Base-by-base conservation (phyloP, 2,797 vertebrate genomes). In the Chiloscyllium punctatum region DNA sequence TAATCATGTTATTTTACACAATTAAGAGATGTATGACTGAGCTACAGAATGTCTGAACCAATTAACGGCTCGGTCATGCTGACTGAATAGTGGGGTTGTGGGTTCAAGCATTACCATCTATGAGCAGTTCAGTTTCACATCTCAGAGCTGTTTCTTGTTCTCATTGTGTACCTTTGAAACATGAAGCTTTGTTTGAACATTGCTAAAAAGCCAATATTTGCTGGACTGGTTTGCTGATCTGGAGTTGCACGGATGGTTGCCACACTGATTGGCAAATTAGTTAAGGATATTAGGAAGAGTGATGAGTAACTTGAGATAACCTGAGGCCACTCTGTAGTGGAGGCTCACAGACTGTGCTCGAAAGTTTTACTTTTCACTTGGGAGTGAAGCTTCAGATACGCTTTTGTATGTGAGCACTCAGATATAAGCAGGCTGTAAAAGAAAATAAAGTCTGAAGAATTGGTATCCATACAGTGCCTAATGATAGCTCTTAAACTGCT, bases 41-140 rank as follows among this genome's bases (percentile, higher is more conserved):
- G 69, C 51, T 48, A 53, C 42, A 94, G 94, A 95, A 71, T 95
- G 95, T 95, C 74, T 9, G 48, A 95, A 48, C 48, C 48, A 77
- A 57, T 95, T 95, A 95, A 95, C 53, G 71, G 42, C 42, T 53
- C 42, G 51, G 71, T 72, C 94, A 33, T 27, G 15, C 42, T 77
- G 94, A 95, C 71, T 77, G n/a, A 95, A 77, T 48, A 72, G 37
- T 57, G 27, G 57, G 94, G 94, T 95, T 71, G 53, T 77, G 57
- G 71, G 48, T 48, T 77, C 27, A 74, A 71, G 94, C 30, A 16
- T 53, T 57, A 77, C 77, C 48, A 33, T 57, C 57, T 95, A 77
- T 95, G 94, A 95, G 48, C 94, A 95, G 71, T 51, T 95, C 27
- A 74, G 71, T 53, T 92, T 69, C n/a, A 48, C 48, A 37, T 25